Percentiles rank a stretch among this genome's conserved stretches.
Conservation (phyloP, 2,888 invertebrate species). For the Sphaerophoria taeniata region DNA sequence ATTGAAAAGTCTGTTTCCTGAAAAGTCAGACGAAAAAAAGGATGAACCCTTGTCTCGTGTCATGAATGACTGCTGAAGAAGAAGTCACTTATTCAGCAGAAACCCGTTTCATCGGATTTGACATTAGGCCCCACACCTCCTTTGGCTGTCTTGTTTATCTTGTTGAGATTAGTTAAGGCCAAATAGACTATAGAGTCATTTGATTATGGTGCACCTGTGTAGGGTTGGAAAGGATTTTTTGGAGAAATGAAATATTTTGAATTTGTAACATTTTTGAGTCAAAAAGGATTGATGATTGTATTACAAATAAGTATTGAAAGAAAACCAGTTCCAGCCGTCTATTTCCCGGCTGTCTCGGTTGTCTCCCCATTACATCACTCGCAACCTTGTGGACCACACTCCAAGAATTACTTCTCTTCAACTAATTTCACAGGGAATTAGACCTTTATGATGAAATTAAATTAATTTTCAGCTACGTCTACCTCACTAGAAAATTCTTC, state of each 20-base stretch:
- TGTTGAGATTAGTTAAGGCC: slow-evolving; percentile 15
- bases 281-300: no score
- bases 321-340: no score
- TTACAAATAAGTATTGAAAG: no score
- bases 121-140: neutral
- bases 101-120: slow-evolving; percentile 31
- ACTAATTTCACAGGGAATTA: no score
- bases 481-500: no score
- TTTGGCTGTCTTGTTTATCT: neutral
- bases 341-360: no score
- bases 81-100: neutral
- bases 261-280: no score
- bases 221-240: neutral
- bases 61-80: neutral
- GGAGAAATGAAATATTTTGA: neutral
- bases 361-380: no score
- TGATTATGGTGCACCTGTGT: neutral
- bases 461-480: no score
- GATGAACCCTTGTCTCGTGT: slow-evolving; percentile 21
- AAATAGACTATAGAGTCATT: slow-evolving; percentile 27
- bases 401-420: no score
- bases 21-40: slow-evolving; percentile 1
- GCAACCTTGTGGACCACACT: no score
- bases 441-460: no score
- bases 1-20: slow-evolving; percentile 1